Evolutionary conservation across 2,888 invertebrate species (phyloP), one percentile per base, ranked within the genome.

Genomic region (Blera fallax): DNA sequence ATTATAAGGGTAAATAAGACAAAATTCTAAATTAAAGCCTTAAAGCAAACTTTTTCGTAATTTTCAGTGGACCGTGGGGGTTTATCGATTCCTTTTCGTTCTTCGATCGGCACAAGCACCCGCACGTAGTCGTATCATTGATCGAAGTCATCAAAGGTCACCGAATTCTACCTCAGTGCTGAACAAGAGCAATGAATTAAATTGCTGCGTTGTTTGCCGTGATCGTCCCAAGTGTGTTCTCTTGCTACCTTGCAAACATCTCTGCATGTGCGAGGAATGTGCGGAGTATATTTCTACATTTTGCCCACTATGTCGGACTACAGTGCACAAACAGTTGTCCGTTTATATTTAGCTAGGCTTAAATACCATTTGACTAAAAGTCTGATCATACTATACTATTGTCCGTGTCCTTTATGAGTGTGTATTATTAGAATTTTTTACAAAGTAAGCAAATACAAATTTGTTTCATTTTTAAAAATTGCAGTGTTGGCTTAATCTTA

Each of bases 181-280:
- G 2, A 80, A 76, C 11, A 84, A 80, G n/a, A 69, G 74, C 70
- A 84, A 76, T 21, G 84, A 84, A 45, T 52, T 45, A 0, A 84
- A 54, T 52, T 84, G 64, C 14, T 89, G 89, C 69, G 88, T 89
- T 8, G 70, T 88, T 1, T 89, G 89, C 43, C 88, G 81, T 21
- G 89, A 89, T 45, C 87, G 85, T 6, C 84, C 83, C 6, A 89
- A 89, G 79, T 87, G 88, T 77, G 88, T 89, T 7, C 72, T 89
- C 0, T 62, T 89, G 11, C 27, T 89, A 16, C 89, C 89, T 0
- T 89, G 89, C 72, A 88, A 87, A n/a, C 89, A 89, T 80, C 85
- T 89, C n/a, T 89, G 89, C 10, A 77, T 89, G 73, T 89, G 89
- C 79, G 78, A 88, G 18, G 88, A 87, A 29, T 89, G 89, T 65